Evolutionary conservation across 2,888 invertebrate species (phyloP).

Genomic region (Entomobrya multifasciata): DNA sequence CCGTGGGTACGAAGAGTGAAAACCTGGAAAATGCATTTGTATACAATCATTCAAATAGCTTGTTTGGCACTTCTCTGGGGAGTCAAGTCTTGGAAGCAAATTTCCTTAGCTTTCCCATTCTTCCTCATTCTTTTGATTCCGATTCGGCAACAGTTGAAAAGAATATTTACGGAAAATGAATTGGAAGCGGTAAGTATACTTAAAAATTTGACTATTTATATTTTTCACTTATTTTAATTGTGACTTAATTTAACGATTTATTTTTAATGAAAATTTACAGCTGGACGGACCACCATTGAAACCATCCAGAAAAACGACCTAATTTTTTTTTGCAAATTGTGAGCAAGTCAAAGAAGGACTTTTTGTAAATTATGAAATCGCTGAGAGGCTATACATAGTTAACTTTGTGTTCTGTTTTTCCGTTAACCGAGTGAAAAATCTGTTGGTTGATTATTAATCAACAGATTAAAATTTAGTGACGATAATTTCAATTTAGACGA

Average conservation of each 20-base stretch:
- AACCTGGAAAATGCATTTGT: slow-evolving; percentile 95
- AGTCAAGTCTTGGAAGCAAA: slow-evolving; percentile 92
- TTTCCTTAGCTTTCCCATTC: slow-evolving; percentile 95
- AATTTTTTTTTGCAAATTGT: no score
- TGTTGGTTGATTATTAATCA: no score
- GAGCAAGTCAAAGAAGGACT: no score
- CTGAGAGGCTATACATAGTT: no score
- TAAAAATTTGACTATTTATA: background rate
- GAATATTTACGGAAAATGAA: slow-evolving; percentile 90
- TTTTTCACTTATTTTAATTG: background rate
- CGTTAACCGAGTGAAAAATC: no score
- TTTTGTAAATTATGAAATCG: no score
- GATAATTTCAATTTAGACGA: no score
- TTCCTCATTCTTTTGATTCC: slow-evolving; percentile 96
- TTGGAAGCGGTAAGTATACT: slow-evolving; percentile 87
- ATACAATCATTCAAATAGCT: slow-evolving; percentile 91
- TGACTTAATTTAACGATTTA: background rate
- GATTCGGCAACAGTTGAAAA: slow-evolving; percentile 87
- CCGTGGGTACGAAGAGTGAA: slow-evolving; percentile 93
- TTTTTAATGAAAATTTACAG: slow-evolving; percentile 9
- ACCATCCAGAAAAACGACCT: slow-evolving; percentile 6
- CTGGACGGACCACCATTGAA: slow-evolving; percentile 34
- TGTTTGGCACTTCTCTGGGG: slow-evolving; percentile 91
- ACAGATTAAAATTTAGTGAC: no score
- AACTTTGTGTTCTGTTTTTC: no score